Evolutionary conservation across 2,888 invertebrate species (phyloP).

Genomic region (Parascotia fuliginaria): DNA sequence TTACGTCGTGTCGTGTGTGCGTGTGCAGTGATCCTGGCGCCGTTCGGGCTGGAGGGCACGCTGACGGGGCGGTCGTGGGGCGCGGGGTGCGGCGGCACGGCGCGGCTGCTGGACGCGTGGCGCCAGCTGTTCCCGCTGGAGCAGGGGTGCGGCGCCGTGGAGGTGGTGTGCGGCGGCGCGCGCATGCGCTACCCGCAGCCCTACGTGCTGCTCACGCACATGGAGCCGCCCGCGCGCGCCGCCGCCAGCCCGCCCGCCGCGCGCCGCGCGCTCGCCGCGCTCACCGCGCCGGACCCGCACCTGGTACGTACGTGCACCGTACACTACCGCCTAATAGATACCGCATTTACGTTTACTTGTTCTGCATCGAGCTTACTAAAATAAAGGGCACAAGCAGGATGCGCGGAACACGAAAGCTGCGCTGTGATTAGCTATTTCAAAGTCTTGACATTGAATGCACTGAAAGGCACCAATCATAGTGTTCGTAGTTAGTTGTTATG

Average conservation of each 20-base stretch:
- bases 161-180: conserved; percentile 92
- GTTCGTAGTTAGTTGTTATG: too few relatives aligned
- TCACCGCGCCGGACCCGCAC: conserved; percentile 54
- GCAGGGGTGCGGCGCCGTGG: conserved; percentile 85
- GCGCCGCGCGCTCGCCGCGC: conserved; percentile 52
- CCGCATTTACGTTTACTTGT: too few relatives aligned
- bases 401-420: too few relatives aligned
- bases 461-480: too few relatives aligned
- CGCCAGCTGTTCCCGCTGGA: conserved; percentile 96
- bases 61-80: conserved; percentile 94
- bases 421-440: too few relatives aligned
- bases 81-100: conserved; percentile 89
- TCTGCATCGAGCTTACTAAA: too few relatives aligned
- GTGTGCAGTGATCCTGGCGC: conserved; percentile 97
- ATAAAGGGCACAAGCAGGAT: too few relatives aligned
- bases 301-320: conserved; percentile 5
- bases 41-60: conserved; percentile 96
- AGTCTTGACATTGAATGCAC: too few relatives aligned
- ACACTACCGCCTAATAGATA: not conserved
- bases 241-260: conserved; percentile 49
- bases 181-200: conserved; percentile 98
- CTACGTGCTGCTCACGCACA: conserved; percentile 96
- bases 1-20: too few relatives aligned
- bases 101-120: conserved; percentile 96
- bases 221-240: conserved; percentile 87